These are phyloP conservation scores for Python bivittatus DNA, from an alignment of 2,113 vertebrate species.

Conservation along the genomic window DNA sequence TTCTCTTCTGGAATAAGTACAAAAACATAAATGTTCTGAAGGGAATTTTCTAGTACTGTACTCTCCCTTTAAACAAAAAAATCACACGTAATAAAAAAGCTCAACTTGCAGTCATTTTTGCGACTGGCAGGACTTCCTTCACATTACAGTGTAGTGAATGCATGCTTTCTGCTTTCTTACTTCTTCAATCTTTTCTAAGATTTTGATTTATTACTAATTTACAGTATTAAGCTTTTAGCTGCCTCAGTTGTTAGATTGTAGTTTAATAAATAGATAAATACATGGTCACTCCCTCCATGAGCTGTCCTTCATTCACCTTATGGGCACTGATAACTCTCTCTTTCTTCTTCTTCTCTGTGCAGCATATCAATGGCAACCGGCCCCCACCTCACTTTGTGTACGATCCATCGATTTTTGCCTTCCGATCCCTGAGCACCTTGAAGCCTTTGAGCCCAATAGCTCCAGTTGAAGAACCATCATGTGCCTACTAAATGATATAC, in stretches of 20 bases:
- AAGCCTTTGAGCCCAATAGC: slow-evolving; percentile 82
- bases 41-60: neutral
- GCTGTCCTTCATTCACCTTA: neutral
- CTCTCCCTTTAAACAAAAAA: neutral
- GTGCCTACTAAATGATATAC: slow-evolving; percentile 76
- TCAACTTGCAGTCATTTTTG: neutral
- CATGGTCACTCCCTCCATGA: neutral
- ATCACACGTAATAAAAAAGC: neutral
- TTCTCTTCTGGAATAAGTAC: neutral
- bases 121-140: neutral
- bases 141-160: neutral
- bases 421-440: slow-evolving; percentile 86
- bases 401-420: slow-evolving; percentile 88
- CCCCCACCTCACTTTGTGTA: slow-evolving; percentile 81
- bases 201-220: neutral
- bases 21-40: neutral
- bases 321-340: slow-evolving; percentile 1
- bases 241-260: neutral
- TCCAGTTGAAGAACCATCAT: slow-evolving; percentile 82
- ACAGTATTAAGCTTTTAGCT: neutral
- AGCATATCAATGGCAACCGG: slow-evolving; percentile 78
- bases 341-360: slow-evolving; percentile 30
- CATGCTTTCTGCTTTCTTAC: neutral
- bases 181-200: neutral
- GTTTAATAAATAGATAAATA: neutral